phyloP scores from a whole-genome alignment of 1,140 invertebrate species.

The Acromyrmex charruanus region DNA sequence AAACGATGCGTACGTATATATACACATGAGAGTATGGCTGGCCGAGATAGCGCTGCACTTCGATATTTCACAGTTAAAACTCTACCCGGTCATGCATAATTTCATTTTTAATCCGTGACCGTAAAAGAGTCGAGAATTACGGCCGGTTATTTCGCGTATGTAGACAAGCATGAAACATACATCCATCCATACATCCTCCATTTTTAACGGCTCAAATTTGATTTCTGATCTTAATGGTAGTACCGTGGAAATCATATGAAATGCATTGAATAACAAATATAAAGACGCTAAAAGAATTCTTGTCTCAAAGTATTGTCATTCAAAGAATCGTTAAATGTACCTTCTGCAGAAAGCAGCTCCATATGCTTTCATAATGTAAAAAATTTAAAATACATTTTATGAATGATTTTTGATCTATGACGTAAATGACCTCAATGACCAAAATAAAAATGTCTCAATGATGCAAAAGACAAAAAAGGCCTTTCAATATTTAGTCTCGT shows the following conservation, averaged over 20 bases:
- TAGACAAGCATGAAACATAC: neutral
- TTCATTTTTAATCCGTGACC: slow-evolving; percentile 64
- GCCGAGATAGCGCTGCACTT: slow-evolving; percentile 61
- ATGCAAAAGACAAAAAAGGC: neutral
- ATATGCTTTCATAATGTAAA: slow-evolving; percentile 7
- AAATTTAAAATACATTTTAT: slow-evolving; percentile 13
- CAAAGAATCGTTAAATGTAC: neutral
- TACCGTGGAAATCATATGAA: neutral
- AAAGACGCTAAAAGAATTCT: neutral
- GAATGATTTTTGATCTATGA: neutral
- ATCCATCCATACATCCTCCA: no score
- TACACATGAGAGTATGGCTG: slow-evolving; percentile 44
- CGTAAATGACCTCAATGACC: neutral
- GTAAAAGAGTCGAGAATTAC: slow-evolving; percentile 3
- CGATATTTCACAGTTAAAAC: slow-evolving; percentile 64
- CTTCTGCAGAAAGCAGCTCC: neutral
- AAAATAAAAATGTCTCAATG: slow-evolving; percentile 1
- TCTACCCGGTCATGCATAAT: slow-evolving; percentile 52
- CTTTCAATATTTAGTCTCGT: neutral
- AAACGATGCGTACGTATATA: slow-evolving; percentile 62
- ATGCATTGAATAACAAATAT: slow-evolving; percentile 4
- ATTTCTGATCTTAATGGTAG: slow-evolving; percentile 12
- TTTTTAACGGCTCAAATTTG: neutral
- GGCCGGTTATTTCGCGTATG: neutral
- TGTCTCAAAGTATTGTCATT: slow-evolving; percentile 18